Evolutionary conservation across 1,140 invertebrate genomes (phyloP).

Genomic region (Oreohelix idahoensis): DNA sequence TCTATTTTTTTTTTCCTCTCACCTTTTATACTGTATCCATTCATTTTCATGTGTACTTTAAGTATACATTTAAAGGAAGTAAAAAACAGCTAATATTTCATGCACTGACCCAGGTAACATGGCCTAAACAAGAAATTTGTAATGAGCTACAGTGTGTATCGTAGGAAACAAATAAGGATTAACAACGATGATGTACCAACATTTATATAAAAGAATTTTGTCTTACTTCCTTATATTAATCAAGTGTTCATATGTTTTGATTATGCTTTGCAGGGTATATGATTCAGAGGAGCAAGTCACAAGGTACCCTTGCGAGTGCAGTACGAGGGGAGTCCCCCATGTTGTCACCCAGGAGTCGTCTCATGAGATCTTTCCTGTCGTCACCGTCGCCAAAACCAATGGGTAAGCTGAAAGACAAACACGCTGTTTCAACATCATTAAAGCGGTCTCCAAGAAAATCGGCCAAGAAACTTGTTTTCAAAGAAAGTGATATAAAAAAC

Average conservation of each 20-base stretch:
- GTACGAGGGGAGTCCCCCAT: constrained; percentile 30
- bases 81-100: no score
- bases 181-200: no score
- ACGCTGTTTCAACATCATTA: not conserved
- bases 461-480: constrained; percentile 31
- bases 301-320: constrained; percentile 36
- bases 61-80: no score
- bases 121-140: no score
- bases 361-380: constrained; percentile 21
- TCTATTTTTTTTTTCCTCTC: no score
- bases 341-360: constrained; percentile 15
- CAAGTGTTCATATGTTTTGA: not conserved
- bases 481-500: not conserved
- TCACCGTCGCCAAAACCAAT: constrained; percentile 24
- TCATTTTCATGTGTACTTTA: no score
- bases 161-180: no score
- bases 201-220: no score
- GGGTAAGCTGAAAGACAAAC: not conserved
- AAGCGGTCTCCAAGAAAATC: constrained; percentile 27
- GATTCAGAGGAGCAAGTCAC: not conserved
- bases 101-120: no score
- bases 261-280: not conserved
- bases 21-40: no score
- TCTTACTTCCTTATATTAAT: not conserved
- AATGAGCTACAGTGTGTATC: no score